Conservation (phyloP, 92 coral and sea anemone species). For the Heliopora coerulea region DNA sequence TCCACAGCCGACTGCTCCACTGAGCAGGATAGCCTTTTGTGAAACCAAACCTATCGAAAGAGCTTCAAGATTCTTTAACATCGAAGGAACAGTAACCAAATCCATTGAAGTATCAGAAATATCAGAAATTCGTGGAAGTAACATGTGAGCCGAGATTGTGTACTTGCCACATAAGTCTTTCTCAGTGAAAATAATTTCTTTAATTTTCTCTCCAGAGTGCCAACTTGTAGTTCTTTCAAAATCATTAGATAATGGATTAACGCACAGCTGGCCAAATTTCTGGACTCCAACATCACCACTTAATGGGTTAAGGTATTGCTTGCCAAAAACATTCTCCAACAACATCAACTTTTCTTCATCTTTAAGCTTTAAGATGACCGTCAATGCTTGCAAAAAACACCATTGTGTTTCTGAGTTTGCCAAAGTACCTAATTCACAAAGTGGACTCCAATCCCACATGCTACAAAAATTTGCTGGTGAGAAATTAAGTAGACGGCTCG, state of each 20-base stretch:
- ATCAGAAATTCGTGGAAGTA: slow-evolving; percentile 61
- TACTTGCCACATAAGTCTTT: slow-evolving; percentile 71
- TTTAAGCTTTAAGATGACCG: slow-evolving; percentile 70
- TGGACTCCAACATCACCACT: background rate
- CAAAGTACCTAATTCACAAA: slow-evolving; percentile 54
- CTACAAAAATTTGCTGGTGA: slow-evolving; percentile 60
- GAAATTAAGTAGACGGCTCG: slow-evolving; percentile 60
- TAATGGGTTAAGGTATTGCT: slow-evolving; percentile 45
- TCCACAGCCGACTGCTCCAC: slow-evolving; percentile 90
- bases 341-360: slow-evolving; percentile 56
- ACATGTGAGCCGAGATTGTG: slow-evolving; percentile 62
- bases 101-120: slow-evolving; percentile 12
- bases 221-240: background rate
- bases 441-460: slow-evolving; percentile 68
- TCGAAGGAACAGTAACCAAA: slow-evolving; percentile 84
- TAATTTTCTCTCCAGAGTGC: background rate
- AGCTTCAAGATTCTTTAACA: slow-evolving; percentile 67
- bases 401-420: slow-evolving; percentile 51
- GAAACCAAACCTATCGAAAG: slow-evolving; percentile 80
- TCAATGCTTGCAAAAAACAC: slow-evolving; percentile 62
- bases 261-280: too few relatives aligned
- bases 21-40: slow-evolving; percentile 75
- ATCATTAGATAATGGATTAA: background rate
- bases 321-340: slow-evolving; percentile 48
- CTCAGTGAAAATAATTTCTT: slow-evolving; percentile 51